Evolutionary conservation across 2,888 invertebrate species (phyloP).

Genomic region (Timema podura): DNA sequence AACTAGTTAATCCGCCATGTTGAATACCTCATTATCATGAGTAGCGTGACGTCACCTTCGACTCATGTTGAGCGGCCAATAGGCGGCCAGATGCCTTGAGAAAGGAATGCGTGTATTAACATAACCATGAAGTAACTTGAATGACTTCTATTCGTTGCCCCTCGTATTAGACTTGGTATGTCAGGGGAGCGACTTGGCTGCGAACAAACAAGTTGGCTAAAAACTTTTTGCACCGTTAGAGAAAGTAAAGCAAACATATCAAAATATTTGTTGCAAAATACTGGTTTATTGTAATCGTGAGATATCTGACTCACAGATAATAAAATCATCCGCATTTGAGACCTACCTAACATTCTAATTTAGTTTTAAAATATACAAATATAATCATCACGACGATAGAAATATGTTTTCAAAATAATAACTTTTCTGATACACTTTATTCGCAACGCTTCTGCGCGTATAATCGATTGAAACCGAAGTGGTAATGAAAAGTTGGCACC

Average conservation of each 20-base stretch:
- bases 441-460: no score
- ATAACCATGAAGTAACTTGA: slow-evolving; percentile 37
- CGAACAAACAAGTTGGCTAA: no score
- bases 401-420: no score
- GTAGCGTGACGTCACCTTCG: slow-evolving; percentile 61
- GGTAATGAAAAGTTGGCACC: no score
- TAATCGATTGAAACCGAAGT: no score
- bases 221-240: background rate
- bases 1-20: slow-evolving; percentile 77
- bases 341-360: no score
- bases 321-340: no score
- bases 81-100: slow-evolving; percentile 51
- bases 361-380: no score
- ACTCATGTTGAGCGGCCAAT: slow-evolving; percentile 53
- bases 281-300: background rate
- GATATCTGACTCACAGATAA: no score
- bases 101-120: slow-evolving; percentile 52
- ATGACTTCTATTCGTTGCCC: slow-evolving; percentile 24
- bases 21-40: slow-evolving; percentile 80
- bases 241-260: slow-evolving; percentile 8
- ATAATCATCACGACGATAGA: no score
- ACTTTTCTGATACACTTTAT: no score
- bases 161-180: background rate
- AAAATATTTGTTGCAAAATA: slow-evolving; percentile 15
- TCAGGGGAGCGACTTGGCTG: no score